Base-by-base conservation (phyloP, 1,140 invertebrate genomes). In the Aphidius ervi region DNA sequence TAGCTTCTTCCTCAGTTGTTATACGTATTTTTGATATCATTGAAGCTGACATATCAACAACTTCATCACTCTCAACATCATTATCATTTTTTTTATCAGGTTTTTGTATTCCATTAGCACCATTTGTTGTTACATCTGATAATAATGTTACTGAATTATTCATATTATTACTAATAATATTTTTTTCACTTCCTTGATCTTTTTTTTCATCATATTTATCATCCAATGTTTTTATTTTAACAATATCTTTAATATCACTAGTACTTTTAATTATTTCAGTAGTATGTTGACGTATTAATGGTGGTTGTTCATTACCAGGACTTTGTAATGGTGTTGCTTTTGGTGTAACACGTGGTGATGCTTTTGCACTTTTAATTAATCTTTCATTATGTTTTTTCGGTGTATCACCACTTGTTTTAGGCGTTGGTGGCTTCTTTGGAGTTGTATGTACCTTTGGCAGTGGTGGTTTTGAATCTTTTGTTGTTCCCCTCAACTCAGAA, bases 1-100 rank as follows among this genome's bases (percentile, higher is more conserved):
- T 94, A 16, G 92, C 92, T 81, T 94, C 87, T 77, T 92, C 92
- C 78, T 94, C 92, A 2, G 92, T 93, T 6, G 88, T 91, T 64
- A 94, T 93, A 62, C 86, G 81, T 10, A 80, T 81, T 61, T 87
- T 88, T 2, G 85, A 84, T 64, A 87, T 87, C 86, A 90, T 87
- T 6, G 89, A 91, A 57, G 86, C 86, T 40, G 74, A 76, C 80
- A 81, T 80, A 45, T 81, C 78, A 54, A 74, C 65, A 46, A 69
- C 70, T 53, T 79, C 77, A 7, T 78, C 74, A 4, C 61, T 39
- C 20, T 76, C 74, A 9, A 45, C 64, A 40, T 74, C 74, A 0
- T 61, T 55, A 56, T 75, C 74, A 0, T 50, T 46, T 56, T 76
- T 74, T 43, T n/a, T 43, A 23, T 66, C 64, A n/a, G 64, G 64